Base-by-base conservation (phyloP, 1,140 invertebrate genomes). In the Xylocopa sonorina region DNA sequence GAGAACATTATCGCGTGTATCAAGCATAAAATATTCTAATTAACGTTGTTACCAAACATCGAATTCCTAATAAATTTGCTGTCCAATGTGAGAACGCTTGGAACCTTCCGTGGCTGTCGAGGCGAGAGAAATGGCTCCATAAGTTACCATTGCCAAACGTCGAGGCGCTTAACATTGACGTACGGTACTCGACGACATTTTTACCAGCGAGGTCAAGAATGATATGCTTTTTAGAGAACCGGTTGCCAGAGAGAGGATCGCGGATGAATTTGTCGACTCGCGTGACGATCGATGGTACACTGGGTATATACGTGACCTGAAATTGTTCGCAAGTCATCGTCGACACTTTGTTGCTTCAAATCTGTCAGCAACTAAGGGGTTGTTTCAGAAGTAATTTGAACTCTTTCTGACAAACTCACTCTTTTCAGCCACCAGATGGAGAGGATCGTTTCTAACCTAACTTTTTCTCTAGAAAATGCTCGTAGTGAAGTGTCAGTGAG, bases 161-260 rank as follows among this genome's bases (percentile, higher is more conserved):
- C 27, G 24, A 29, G 55, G n/a, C 9, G 21, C 55, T 77, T 77
- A 38, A 24, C 16, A 24, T 18, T 32, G 66, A 27, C 43, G 46
- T 71, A 77, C 75, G 75, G 66, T 77, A 77, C 75, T 50, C 7
- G 6, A 32, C n/a, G 43, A 32, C 21, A 77, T 77, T 67, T 76
- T 63, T 55, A n/a, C n/a, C n/a, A n/a, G n/a, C n/a, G 69, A 60
- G 77, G 77, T 78, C 77, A 78, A 78, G 77, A 69, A 78, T 78
- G 69, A 78, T 73, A 46, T 27, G 68, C 48, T 63, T 62, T 41
- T 27, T 48, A 51, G 24, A 29, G 75, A 78, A 78, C 77, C 77
- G 69, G 77, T 78, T 78, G n/a, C 32, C 24, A 46, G 57, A 72
- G 46, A 63, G 46, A 63, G 58, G 68, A 72, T 60, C 18, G n/a